These are phyloP conservation scores for Delphinus delphis DNA, from an alignment of 2,113 vertebrate genomes.

Conservation along the genomic window DNA sequence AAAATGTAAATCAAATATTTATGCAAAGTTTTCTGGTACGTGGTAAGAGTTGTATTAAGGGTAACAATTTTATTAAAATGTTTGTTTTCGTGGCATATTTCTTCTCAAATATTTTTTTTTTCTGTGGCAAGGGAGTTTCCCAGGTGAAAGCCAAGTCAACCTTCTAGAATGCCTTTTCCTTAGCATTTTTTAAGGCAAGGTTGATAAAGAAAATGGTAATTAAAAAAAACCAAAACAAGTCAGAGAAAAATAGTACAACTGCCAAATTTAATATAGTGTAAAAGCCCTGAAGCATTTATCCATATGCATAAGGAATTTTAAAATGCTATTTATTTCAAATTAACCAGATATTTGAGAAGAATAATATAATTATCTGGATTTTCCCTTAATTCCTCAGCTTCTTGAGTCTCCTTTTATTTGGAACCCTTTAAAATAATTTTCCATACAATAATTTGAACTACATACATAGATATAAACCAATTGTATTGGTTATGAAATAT, in stretches of 20 bases:
- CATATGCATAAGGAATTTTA: background rate
- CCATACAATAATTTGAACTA: background rate
- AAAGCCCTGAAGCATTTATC: background rate
- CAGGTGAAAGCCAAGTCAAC: background rate
- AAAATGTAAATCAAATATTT: background rate
- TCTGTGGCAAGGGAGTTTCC: background rate
- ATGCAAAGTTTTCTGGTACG: background rate
- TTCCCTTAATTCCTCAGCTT: slow-evolving; percentile 33
- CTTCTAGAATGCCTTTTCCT: background rate
- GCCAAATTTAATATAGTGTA: background rate
- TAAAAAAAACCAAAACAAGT: background rate
- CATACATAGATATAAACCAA: background rate
- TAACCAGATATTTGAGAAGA: slow-evolving; percentile 1
- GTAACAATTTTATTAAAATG: background rate
- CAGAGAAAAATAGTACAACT: background rate
- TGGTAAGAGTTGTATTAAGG: background rate
- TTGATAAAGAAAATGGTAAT: background rate
- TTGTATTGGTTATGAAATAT: slow-evolving; percentile 32
- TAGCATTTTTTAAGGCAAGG: background rate
- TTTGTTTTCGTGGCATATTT: background rate
- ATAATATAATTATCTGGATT: slow-evolving; percentile 24
- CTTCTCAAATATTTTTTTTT: background rate
- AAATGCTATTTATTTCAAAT: slow-evolving; percentile 38
- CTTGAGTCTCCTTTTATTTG: background rate
- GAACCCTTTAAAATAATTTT: background rate